Conservation (phyloP, 2,888 invertebrate species). For the Asteroscopus sphinx region DNA sequence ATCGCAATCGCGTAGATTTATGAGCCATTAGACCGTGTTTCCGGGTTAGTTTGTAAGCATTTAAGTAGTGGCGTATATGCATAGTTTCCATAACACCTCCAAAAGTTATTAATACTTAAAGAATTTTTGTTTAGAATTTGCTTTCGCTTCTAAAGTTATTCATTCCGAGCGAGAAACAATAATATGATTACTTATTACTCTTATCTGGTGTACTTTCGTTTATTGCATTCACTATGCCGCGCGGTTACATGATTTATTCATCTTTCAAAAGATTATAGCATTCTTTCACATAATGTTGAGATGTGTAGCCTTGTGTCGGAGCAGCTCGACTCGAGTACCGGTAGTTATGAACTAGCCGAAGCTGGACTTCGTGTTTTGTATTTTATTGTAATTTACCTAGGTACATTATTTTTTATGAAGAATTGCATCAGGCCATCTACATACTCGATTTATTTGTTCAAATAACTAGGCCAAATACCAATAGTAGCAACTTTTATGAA, state of each 20-base stretch:
- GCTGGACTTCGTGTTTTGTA: constrained; percentile 70
- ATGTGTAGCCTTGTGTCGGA: constrained; percentile 26
- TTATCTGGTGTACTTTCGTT: constrained; percentile 68
- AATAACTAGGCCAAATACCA: constrained; percentile 18
- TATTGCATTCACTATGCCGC: constrained; percentile 66
- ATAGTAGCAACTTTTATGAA: constrained; percentile 10
- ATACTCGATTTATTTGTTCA: constrained; percentile 40
- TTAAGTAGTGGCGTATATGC: constrained; percentile 25
- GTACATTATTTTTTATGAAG: constrained; percentile 36
- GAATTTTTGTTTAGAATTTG: constrained; percentile 39
- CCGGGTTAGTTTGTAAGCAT: constrained; percentile 55
- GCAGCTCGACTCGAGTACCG: constrained; percentile 12
- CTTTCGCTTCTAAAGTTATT: constrained; percentile 52
- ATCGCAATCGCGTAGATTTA: constrained; percentile 49
- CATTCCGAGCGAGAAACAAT: constrained; percentile 38
- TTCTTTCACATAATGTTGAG: constrained; percentile 59
- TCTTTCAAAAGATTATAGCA: constrained; percentile 63
- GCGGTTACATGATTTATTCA: constrained; percentile 67
- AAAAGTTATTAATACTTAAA: constrained; percentile 25
- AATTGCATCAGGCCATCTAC: constrained; percentile 31
- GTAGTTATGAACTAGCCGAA: constrained; percentile 59
- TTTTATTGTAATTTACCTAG: constrained; percentile 59
- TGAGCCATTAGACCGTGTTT: constrained; percentile 46
- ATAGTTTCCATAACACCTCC: constrained; percentile 38
- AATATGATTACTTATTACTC: constrained; percentile 47